These are phyloP conservation scores for Microcebus tavaratra DNA, from an alignment of 2,113 vertebrate species.

Conservation along the genomic window DNA sequence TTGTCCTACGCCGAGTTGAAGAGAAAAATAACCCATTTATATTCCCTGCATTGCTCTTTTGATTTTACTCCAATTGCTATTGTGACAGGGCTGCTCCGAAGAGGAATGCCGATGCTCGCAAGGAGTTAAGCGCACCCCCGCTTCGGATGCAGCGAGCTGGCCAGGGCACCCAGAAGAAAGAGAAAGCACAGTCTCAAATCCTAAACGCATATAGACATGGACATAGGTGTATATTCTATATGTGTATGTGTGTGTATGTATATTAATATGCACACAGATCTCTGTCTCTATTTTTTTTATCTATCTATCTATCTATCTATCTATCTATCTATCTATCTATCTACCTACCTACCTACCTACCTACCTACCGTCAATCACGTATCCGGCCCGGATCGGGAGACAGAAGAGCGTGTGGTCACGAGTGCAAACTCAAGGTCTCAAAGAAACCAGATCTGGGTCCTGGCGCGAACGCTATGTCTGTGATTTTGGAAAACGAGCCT, in stretches of 20 bases:
- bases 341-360: not conserved
- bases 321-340: not conserved
- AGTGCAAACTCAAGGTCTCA: not conserved
- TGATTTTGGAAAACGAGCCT: not conserved
- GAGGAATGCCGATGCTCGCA: slow-evolving; percentile 49
- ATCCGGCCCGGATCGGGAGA: not conserved
- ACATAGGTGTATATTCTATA: not conserved
- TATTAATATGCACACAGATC: not conserved
- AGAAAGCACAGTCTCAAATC: not conserved
- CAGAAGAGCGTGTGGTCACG: not conserved
- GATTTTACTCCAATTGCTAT: slow-evolving; percentile 59
- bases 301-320: too few relatives aligned
- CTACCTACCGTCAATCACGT: not conserved
- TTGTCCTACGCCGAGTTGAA: slow-evolving; percentile 36
- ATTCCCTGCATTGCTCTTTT: slow-evolving; percentile 36
- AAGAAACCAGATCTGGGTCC: not conserved
- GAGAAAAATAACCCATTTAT: slow-evolving; percentile 64
- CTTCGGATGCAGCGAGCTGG: not conserved
- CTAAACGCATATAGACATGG: not conserved
- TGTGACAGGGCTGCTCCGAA: slow-evolving; percentile 9
- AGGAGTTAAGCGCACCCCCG: not conserved
- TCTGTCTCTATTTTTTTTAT: not conserved
- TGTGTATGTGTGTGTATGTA: fast-evolving
- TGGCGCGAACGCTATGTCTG: fast-evolving
- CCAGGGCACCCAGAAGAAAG: not conserved